phyloP scores from a whole-genome alignment of 2,888 invertebrate species.

The Heteropelma amictum region DNA sequence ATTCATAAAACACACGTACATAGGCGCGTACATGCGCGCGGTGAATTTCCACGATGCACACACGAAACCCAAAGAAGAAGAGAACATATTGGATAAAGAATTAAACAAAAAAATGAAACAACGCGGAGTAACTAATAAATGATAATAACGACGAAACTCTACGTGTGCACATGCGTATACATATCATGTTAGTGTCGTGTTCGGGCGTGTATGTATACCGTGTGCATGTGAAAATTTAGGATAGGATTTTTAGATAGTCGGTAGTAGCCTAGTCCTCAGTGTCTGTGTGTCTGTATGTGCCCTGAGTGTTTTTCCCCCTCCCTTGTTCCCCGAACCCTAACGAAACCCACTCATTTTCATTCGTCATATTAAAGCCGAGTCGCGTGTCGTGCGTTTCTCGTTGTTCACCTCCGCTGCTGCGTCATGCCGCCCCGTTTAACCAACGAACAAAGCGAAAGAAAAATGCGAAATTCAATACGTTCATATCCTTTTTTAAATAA shows the following conservation, averaged over 20 bases:
- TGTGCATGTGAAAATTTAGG: conserved; percentile 65
- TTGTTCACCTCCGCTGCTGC: background rate
- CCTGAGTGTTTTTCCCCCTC: conserved; percentile 75
- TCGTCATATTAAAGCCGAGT: too few relatives aligned
- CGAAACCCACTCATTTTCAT: too few relatives aligned
- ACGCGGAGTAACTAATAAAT: conserved; percentile 58
- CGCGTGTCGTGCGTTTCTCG: background rate
- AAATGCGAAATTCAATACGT: background rate
- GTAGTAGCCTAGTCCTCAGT: conserved; percentile 75
- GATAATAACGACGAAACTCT: conserved; percentile 63
- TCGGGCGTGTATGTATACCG: conserved; percentile 69
- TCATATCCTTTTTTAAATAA: background rate
- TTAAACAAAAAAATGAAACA: conserved; percentile 32
- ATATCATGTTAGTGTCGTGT: conserved; percentile 62
- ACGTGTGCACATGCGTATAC: conserved; percentile 67
- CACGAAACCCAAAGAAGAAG: background rate
- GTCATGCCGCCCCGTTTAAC: background rate
- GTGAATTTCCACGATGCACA: background rate
- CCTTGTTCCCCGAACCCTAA: too few relatives aligned
- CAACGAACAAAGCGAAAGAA: background rate
- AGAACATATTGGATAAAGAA: conserved; percentile 18
- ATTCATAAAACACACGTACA: conserved; percentile 27
- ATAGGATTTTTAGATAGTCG: conserved; percentile 72
- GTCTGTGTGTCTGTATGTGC: conserved; percentile 72
- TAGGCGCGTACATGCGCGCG: conserved; percentile 13